These are phyloP conservation scores for Drosophila crucigera DNA, from an alignment of 2,888 invertebrate genomes.

Conservation along the genomic window DNA sequence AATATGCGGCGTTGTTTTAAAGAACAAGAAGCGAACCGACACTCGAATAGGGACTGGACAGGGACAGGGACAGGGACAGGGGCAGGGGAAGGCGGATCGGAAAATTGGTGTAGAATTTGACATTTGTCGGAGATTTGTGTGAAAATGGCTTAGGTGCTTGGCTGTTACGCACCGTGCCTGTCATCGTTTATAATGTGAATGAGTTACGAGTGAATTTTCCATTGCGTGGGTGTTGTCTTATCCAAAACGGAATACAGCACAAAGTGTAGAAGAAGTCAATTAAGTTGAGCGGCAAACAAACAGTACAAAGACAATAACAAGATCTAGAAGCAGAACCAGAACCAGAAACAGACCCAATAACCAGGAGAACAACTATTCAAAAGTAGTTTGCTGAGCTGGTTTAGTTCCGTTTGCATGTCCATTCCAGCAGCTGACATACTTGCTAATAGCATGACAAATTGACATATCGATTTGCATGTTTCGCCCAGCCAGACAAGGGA, in stretches of 20 bases:
- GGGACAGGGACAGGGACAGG: not conserved
- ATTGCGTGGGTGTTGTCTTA: slow-evolving; percentile 61
- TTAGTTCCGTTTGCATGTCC: slow-evolving; percentile 4
- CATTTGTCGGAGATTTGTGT: slow-evolving; percentile 61
- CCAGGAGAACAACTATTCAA: slow-evolving; percentile 9
- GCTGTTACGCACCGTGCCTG: slow-evolving; percentile 28
- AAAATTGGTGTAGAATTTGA: slow-evolving; percentile 56
- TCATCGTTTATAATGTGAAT: slow-evolving; percentile 61
- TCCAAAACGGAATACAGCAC: slow-evolving; percentile 41
- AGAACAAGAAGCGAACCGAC: slow-evolving; percentile 35
- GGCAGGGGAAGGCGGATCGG: not conserved
- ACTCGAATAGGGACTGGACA: not conserved
- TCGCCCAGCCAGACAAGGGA: slow-evolving; percentile 25
- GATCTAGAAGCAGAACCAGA: not conserved
- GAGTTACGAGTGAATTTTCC: slow-evolving; percentile 59
- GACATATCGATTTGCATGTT: slow-evolving; percentile 71
- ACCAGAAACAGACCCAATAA: not conserved
- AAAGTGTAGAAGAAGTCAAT: slow-evolving; percentile 29
- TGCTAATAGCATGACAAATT: slow-evolving; percentile 58
- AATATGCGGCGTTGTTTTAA: slow-evolving; percentile 75
- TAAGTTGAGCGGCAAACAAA: slow-evolving; percentile 15
- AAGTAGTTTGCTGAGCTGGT: slow-evolving; percentile 4
- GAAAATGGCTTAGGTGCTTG: slow-evolving; percentile 55
- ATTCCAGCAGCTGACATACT: slow-evolving; percentile 21
- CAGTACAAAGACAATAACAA: not conserved